Evolutionary conservation across 2,113 vertebrate genomes (phyloP).

Genomic region (Leptobrachium leishanense): DNA sequence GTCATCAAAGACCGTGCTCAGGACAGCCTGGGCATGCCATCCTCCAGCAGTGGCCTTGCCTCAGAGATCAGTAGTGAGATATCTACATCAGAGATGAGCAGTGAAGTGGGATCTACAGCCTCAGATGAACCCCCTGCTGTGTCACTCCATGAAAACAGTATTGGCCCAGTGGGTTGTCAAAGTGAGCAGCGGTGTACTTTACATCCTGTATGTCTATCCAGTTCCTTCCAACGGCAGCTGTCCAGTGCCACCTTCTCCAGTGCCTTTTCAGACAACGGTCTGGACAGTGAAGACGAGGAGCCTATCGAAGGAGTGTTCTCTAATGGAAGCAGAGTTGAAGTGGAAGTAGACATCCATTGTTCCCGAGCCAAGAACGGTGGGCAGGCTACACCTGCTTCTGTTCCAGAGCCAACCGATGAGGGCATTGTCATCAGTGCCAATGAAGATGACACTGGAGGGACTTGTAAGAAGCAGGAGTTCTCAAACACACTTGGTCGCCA

Average conservation of each 20-base stretch:
- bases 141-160: slow-evolving; percentile 65
- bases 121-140: slow-evolving; percentile 87
- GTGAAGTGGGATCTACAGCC: slow-evolving; percentile 95
- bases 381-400: slow-evolving; percentile 64
- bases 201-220: slow-evolving; percentile 76
- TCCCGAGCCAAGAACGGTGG: slow-evolving; percentile 63
- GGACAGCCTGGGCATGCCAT: slow-evolving; percentile 70
- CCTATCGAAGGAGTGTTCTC: slow-evolving; percentile 94
- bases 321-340: slow-evolving; percentile 92
- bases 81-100: slow-evolving; percentile 95
- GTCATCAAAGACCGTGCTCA: slow-evolving; percentile 73
- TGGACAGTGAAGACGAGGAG: slow-evolving; percentile 95
- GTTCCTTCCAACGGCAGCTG: slow-evolving; percentile 91
- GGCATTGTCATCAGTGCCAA: slow-evolving; percentile 72
- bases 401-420: slow-evolving; percentile 76
- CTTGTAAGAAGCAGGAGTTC: slow-evolving; percentile 57
- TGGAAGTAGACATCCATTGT: slow-evolving; percentile 92
- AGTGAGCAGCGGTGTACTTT: slow-evolving; percentile 82
- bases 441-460: slow-evolving; percentile 59
- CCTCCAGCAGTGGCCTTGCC: slow-evolving; percentile 85
- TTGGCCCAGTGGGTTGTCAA: slow-evolving; percentile 67
- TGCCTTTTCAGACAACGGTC: slow-evolving; percentile 92
- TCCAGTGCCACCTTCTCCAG: slow-evolving; percentile 97
- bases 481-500: slow-evolving; percentile 68
- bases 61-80: slow-evolving; percentile 92